phyloP scores from a whole-genome alignment of 2,113 vertebrate species.

The Copsychus sechellarum region DNA sequence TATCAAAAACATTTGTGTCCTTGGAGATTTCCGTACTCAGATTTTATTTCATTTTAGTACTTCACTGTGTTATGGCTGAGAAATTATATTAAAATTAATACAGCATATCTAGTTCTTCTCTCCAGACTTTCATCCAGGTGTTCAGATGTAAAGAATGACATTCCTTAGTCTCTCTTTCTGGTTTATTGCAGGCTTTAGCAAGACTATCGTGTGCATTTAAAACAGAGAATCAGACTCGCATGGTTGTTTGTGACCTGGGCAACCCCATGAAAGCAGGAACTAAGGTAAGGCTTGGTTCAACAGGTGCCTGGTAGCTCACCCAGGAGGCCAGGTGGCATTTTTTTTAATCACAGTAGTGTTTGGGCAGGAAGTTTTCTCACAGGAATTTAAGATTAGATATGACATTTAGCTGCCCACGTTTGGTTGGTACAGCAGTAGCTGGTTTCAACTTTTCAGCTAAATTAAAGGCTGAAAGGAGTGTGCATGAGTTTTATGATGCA shows the following conservation, averaged over 20 bases:
- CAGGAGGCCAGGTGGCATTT: background rate
- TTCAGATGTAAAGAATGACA: background rate
- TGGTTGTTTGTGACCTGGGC: conserved; percentile 95
- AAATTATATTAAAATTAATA: background rate
- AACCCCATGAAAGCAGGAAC: conserved; percentile 98
- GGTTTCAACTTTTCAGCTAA: background rate
- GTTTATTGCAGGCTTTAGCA: conserved; percentile 77
- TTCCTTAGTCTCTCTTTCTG: background rate
- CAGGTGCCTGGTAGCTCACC: background rate
- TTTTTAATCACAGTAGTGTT: background rate
- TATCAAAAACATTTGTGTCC: background rate
- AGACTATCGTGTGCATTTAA: conserved; percentile 93
- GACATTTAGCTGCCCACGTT: background rate
- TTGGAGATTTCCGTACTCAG: background rate
- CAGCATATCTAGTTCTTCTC: background rate
- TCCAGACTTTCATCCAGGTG: background rate
- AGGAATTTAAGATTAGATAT: background rate
- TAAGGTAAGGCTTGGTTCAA: conserved; percentile 76
- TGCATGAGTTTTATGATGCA: background rate
- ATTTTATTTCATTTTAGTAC: background rate
- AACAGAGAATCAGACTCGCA: conserved; percentile 91
- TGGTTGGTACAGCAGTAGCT: background rate
- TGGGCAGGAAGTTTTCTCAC: background rate
- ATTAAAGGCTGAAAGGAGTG: background rate
- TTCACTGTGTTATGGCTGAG: background rate